Base-by-base conservation (phyloP, 2,888 invertebrate genomes). In the Altica lythri region DNA sequence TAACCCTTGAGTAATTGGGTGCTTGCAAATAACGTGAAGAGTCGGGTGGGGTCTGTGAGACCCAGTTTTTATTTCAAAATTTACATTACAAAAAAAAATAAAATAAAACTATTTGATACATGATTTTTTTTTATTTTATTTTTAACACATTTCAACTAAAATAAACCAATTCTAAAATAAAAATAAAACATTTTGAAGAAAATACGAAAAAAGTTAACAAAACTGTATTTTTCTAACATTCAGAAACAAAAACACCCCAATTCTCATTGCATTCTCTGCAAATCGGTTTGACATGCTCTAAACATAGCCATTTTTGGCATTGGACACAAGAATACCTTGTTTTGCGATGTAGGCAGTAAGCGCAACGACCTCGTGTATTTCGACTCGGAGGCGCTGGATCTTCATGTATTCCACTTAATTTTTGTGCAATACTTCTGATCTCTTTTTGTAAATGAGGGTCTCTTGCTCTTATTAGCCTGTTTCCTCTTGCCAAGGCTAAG, bases 241-340 rank as follows among this genome's bases (percentile, higher is more conserved):
- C 22, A 19, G 22, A 5, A 19, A 19, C 3, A 19, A 19, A 19
- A 19, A 19, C 22, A 19, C 22, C 22, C 22, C 6, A n/a, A 12
- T 35, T 35, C 13, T 35, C 35, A 12, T 12, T 6, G 35, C 35
- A 35, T 35, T 35, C 10, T 35, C 13, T 13, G 35, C 35, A 35
- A 8, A 35, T 10, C 35, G 35, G 12, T 12, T 13, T 6, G 13
- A 35, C 35, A 35, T 35, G 35, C 14, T 35, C 35, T 35, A 35
- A 35, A 14, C 35, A n/a, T 35, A 35, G 35, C 12, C 35, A 35
- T 35, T 35, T 35, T 35, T 35, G 35, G 16, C 35, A 35, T 35
- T 35, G n/a, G 35, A 19, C 22, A 19, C 6, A 19, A 19, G 6
- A 19, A 19, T 19, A 19, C 22, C 22, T 3, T 19, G 22, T 19